Evolutionary conservation across 2,888 invertebrate genomes (phyloP).

Genomic region (Hololepta plana): DNA sequence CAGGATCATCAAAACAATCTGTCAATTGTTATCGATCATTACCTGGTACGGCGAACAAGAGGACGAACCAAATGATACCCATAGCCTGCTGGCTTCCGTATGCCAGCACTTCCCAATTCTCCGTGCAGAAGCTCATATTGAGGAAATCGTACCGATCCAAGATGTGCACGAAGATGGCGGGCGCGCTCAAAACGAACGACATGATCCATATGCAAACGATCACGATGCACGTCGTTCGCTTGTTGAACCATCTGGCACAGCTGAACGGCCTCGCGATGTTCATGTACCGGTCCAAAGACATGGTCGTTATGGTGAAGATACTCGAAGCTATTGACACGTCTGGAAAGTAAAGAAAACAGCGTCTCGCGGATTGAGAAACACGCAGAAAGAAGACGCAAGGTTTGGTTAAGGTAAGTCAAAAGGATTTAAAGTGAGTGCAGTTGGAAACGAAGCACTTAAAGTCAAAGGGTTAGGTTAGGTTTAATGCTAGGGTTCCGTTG

Average conservation of each 20-base stretch:
- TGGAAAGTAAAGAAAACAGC: constrained; percentile 21
- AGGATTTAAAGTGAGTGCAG: too few relatives aligned
- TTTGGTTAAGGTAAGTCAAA: too few relatives aligned
- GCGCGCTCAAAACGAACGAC: constrained; percentile 47
- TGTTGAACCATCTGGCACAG: constrained; percentile 50
- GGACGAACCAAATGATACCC: constrained; percentile 49
- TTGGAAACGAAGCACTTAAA: too few relatives aligned
- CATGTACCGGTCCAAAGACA: constrained; percentile 58
- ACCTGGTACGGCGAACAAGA: constrained; percentile 66
- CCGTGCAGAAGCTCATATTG: constrained; percentile 30
- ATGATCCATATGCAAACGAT: constrained; percentile 47
- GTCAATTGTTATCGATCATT: constrained; percentile 16
- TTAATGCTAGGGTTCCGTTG: too few relatives aligned
- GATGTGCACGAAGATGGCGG: constrained; percentile 33
- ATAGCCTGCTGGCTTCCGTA: constrained; percentile 38
- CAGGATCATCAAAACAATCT: too few relatives aligned
- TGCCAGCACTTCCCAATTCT: constrained; percentile 39
- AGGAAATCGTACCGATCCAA: constrained; percentile 7
- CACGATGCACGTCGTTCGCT: constrained; percentile 42
- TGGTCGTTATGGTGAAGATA: constrained; percentile 61
- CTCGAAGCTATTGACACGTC: constrained; percentile 64
- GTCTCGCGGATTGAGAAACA: too few relatives aligned
- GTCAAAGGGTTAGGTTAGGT: too few relatives aligned
- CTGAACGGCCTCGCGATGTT: constrained; percentile 60
- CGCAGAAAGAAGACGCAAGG: too few relatives aligned